These are phyloP conservation scores for Leptinotarsa tumamoca DNA, from an alignment of 2,888 invertebrate genomes.

Conservation along the genomic window DNA sequence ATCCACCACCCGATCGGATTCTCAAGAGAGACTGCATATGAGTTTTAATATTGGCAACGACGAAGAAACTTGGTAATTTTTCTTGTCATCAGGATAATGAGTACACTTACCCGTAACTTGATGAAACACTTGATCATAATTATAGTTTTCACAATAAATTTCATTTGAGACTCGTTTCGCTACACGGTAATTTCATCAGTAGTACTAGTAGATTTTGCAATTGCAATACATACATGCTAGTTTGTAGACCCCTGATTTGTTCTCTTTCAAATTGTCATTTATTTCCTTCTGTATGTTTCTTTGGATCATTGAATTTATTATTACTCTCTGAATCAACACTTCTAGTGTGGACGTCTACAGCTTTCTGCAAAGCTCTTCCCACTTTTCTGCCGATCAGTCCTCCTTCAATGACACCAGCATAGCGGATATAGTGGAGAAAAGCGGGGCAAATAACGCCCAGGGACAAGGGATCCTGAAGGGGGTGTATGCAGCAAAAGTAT, in stretches of 20 bases:
- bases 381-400: conserved; percentile 63
- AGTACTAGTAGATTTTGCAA: no score
- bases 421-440: conserved; percentile 77
- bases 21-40: conserved; percentile 72
- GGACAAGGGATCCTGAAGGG: conserved; percentile 73
- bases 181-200: no score
- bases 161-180: no score
- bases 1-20: conserved; percentile 68
- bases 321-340: conserved; percentile 40
- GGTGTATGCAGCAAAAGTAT: conserved; percentile 86
- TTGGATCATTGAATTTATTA: no score
- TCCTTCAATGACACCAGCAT: conserved; percentile 78
- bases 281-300: no score
- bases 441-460: conserved; percentile 66
- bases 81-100: background rate
- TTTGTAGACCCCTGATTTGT: no score
- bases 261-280: no score
- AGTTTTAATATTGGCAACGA: conserved; percentile 75
- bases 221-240: no score
- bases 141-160: no score
- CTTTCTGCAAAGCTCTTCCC: conserved; percentile 74
- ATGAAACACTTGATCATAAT: no score
- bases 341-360: conserved; percentile 86
- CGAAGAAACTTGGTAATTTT: conserved; percentile 80
- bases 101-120: background rate